A percentile compares a stretch with the other conserved stretches of the same genome.
Evolutionary conservation across 2,888 invertebrate genomes (phyloP).

Genomic region (Gisinianus flammeolus): DNA sequence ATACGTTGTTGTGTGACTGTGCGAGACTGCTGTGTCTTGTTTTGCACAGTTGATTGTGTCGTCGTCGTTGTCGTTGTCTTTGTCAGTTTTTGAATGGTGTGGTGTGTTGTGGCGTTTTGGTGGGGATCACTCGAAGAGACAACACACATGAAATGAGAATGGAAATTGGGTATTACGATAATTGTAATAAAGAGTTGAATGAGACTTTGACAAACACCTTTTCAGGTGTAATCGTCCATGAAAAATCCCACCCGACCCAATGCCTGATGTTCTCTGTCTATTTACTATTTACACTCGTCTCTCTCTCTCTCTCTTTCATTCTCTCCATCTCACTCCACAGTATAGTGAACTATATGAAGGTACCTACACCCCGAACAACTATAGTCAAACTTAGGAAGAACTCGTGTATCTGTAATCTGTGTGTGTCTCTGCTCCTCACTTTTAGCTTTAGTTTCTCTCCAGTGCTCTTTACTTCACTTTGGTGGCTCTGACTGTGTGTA

Average conservation of each 20-base stretch:
- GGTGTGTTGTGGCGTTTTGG: too few species aligned
- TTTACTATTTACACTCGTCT: constrained; percentile 4
- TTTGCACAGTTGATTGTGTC: too few species aligned
- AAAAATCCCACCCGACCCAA: constrained; percentile 41
- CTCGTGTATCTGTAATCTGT: background rate
- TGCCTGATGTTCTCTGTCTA: constrained; percentile 16
- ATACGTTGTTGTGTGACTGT: too few species aligned
- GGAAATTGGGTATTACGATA: constrained; percentile 27
- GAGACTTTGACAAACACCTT: constrained; percentile 46
- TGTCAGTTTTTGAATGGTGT: too few species aligned
- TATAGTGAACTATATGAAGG: background rate
- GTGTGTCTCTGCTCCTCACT: background rate
- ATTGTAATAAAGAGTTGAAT: constrained; percentile 37
- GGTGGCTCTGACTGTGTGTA: background rate
- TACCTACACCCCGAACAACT: too few species aligned
- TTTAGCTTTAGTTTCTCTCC: background rate
- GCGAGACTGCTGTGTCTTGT: too few species aligned
- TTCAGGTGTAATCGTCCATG: constrained; percentile 48
- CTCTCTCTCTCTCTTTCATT: constrained; percentile 13
- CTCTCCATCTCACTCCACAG: background rate
- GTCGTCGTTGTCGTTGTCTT: too few species aligned
- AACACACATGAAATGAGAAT: background rate
- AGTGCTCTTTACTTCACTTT: too few species aligned
- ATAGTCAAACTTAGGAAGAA: too few species aligned
- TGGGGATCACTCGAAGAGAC: too few species aligned